phyloP scores from a whole-genome alignment of 2,113 vertebrate genomes.

The Tenebrosternarchus preto region DNA sequence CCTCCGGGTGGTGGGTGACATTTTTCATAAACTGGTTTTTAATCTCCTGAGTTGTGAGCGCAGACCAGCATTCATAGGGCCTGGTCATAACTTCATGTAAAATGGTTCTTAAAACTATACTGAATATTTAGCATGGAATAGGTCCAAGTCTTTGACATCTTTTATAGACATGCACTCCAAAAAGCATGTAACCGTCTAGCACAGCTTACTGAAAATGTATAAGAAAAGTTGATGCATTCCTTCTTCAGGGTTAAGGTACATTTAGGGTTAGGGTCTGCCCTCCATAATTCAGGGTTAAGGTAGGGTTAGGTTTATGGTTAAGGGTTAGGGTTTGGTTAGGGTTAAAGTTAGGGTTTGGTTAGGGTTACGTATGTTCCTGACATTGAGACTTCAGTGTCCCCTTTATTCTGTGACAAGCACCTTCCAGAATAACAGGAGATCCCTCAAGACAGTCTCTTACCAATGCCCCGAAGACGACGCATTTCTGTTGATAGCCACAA shows the following conservation, averaged over 20 bases:
- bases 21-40: constrained; percentile 34
- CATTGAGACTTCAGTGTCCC: constrained; percentile 69
- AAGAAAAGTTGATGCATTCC: no score
- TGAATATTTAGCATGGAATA: no score
- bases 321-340: no score
- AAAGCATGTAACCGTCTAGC: not conserved
- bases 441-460: constrained; percentile 51
- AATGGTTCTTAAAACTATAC: no score
- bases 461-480: constrained; percentile 67
- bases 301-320: no score
- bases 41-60: constrained; percentile 34
- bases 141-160: not conserved
- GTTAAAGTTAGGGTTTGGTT: no score
- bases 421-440: constrained; percentile 56
- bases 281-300: no score
- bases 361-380: no score
- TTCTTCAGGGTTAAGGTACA: no score
- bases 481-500: no score
- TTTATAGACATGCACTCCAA: not conserved
- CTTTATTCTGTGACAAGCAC: constrained; percentile 69
- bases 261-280: no score
- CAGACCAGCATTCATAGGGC: constrained; percentile 18
- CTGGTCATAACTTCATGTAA: not conserved
- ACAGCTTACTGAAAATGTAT: no score
- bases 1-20: constrained; percentile 57